Percentiles rank a stretch among this genome's conserved stretches.
Evolutionary conservation across 2,113 vertebrate species (phyloP).

Genomic region (Sphyrna mokarran): DNA sequence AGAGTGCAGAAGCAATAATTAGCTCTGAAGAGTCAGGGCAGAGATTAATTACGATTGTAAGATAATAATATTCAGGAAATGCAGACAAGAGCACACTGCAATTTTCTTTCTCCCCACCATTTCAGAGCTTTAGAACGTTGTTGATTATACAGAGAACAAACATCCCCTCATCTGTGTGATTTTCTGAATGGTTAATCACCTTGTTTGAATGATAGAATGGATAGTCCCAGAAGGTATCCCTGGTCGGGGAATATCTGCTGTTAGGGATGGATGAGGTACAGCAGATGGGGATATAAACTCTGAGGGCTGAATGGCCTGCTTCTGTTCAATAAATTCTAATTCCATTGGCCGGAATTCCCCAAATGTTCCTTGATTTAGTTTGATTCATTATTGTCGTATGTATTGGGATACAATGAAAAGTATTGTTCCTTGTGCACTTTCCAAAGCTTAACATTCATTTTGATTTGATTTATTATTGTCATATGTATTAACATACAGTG

Average conservation of each 20-base stretch:
- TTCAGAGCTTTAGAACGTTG: not conserved
- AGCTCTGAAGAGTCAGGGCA: not conserved
- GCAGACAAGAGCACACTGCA: not conserved
- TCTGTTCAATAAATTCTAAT: not conserved
- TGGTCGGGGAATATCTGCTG: not conserved
- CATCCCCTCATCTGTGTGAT: not conserved
- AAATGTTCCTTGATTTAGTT: too few relatives aligned
- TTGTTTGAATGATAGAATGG: too few relatives aligned
- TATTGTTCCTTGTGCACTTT: too few relatives aligned
- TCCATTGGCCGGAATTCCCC: not conserved
- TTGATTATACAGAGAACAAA: not conserved
- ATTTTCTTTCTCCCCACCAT: not conserved
- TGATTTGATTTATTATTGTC: too few relatives aligned
- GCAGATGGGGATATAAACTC: not conserved
- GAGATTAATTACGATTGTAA: slow-evolving; percentile 3
- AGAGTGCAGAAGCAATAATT: not conserved
- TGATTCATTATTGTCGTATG: too few relatives aligned
- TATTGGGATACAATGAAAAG: too few relatives aligned
- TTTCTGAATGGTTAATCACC: not conserved
- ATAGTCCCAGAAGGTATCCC: not conserved
- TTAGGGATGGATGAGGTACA: not conserved
- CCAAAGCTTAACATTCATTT: too few relatives aligned
- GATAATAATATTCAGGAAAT: not conserved
- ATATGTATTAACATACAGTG: too few relatives aligned
- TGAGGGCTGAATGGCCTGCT: not conserved